These are phyloP conservation scores for Phasianus colchicus DNA, from an alignment of 2,113 vertebrate genomes.

Conservation along the genomic window DNA sequence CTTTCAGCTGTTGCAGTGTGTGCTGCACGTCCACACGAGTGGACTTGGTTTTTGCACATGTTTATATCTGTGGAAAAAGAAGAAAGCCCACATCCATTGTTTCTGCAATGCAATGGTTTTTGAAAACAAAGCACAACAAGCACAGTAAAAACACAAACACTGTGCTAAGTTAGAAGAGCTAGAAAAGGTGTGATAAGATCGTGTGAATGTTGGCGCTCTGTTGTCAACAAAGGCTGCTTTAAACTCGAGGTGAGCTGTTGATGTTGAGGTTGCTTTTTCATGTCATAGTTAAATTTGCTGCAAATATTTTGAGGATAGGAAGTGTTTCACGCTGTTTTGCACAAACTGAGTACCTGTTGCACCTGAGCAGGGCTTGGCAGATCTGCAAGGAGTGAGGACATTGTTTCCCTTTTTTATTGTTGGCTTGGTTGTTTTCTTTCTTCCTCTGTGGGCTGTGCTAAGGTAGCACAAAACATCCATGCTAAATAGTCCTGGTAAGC, in stretches of 20 bases:
- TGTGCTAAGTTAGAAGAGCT: background rate
- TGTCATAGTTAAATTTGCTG: background rate
- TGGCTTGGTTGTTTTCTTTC: conserved; percentile 1
- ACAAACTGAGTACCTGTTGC: background rate
- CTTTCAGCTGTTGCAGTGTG: background rate
- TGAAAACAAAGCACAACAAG: background rate
- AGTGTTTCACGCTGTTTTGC: background rate
- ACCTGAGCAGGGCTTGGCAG: background rate
- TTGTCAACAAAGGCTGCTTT: background rate
- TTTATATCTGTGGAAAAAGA: background rate
- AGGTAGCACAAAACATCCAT: background rate
- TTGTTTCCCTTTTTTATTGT: background rate
- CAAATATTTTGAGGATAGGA: background rate
- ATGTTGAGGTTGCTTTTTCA: background rate
- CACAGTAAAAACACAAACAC: background rate
- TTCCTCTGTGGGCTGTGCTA: conserved; percentile 1
- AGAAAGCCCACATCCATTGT: background rate
- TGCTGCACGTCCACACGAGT: fast-evolving
- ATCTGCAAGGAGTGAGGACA: background rate
- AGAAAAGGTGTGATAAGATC: background rate
- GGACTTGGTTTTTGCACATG: background rate
- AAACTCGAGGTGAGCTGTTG: background rate
- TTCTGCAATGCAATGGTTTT: fast-evolving
- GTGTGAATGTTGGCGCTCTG: background rate
- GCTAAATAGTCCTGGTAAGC: background rate